phyloP scores from a whole-genome alignment of 2,797 vertebrate species.

The Sternarchorhynchus goeldii region DNA sequence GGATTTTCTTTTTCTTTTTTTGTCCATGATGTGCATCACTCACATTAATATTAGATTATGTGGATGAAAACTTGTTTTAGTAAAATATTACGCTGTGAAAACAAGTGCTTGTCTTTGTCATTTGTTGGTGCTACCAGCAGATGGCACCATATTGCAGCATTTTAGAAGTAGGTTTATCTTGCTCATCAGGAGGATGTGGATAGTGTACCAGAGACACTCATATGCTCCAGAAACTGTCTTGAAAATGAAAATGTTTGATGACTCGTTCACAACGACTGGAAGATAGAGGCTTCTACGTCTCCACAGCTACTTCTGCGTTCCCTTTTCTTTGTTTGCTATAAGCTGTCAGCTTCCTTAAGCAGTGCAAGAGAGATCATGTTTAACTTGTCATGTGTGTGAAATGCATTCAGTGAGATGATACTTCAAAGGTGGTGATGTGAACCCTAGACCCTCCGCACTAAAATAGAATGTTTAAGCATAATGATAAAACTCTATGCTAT shows the following conservation, averaged over 20 bases:
- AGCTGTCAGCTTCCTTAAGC: no score
- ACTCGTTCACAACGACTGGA: neutral
- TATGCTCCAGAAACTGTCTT: no score
- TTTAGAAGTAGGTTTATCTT: neutral
- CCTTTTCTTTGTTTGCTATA: no score
- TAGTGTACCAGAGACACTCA: neutral
- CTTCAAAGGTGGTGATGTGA: no score
- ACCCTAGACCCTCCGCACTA: no score
- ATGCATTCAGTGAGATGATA: no score
- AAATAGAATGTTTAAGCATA: no score
- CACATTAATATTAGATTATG: conserved; percentile 80
- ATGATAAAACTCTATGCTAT: no score
- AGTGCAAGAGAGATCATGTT: no score
- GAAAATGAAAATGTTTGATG: neutral
- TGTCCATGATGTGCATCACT: conserved; percentile 82
- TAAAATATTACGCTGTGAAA: conserved; percentile 81
- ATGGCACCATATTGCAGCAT: conserved; percentile 61
- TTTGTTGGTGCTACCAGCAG: conserved; percentile 64
- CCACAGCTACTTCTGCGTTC: no score
- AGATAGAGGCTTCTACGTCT: neutral
- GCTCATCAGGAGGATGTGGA: neutral
- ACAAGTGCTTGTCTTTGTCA: conserved; percentile 45
- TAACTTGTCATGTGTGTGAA: no score
- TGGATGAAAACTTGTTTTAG: conserved; percentile 86
- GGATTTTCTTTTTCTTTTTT: conserved; percentile 69